These are phyloP conservation scores for Nestor notabilis DNA, from an alignment of 2,113 vertebrate species.

Conservation along the genomic window DNA sequence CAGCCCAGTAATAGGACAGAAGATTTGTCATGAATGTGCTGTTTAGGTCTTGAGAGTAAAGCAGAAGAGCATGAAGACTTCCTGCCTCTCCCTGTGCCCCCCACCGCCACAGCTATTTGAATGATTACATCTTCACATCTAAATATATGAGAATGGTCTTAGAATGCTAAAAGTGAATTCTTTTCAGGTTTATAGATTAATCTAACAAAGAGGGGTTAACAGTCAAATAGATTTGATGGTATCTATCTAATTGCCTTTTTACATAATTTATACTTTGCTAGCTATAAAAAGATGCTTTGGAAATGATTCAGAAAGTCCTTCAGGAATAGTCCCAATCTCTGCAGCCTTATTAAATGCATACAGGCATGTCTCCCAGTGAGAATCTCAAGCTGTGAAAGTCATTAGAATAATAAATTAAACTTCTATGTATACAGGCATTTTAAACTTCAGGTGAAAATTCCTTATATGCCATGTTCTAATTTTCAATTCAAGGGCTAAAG, in stretches of 20 bases:
- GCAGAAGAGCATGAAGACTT: neutral
- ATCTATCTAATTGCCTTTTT: slow-evolving; percentile 65
- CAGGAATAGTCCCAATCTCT: slow-evolving; percentile 73
- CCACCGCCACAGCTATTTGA: neutral
- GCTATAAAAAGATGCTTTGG: slow-evolving; percentile 75
- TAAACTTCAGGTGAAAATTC: slow-evolving; percentile 72
- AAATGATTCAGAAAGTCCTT: slow-evolving; percentile 69
- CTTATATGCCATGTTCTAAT: slow-evolving; percentile 62
- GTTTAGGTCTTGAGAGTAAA: neutral
- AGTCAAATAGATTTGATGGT: slow-evolving; percentile 47
- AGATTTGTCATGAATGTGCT: neutral
- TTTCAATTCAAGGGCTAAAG: slow-evolving; percentile 51
- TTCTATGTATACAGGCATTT: slow-evolving; percentile 68
- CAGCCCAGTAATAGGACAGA: neutral
- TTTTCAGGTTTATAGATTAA: slow-evolving; percentile 52
- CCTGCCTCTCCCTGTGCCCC: neutral
- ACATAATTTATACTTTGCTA: slow-evolving; percentile 66
- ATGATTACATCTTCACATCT: slow-evolving; percentile 2
- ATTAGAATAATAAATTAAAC: slow-evolving; percentile 85
- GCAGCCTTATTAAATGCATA: slow-evolving; percentile 77
- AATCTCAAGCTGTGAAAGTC: slow-evolving; percentile 79
- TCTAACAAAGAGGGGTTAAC: slow-evolving; percentile 63
- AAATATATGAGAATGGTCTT: slow-evolving; percentile 22
- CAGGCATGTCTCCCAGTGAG: slow-evolving; percentile 74
- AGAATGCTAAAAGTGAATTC: slow-evolving; percentile 37